Conservation (phyloP, 2,113 vertebrate genomes). For the Monopterus albus region DNA sequence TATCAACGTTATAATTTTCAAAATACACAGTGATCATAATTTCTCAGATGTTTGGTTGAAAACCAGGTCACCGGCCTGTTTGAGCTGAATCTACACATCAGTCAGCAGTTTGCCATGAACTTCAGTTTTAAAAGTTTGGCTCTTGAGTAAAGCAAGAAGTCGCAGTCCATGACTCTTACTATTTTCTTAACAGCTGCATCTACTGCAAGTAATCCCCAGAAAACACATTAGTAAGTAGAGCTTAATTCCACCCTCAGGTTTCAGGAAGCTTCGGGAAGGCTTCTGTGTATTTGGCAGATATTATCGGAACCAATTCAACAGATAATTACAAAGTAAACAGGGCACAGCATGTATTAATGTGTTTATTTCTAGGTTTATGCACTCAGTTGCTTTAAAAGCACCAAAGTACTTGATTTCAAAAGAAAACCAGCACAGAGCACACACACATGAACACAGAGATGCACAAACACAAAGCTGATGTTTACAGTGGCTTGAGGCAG, state of each 20-base stretch:
- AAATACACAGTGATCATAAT: not conserved
- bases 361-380: slow-evolving; percentile 26
- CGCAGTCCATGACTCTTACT: not conserved
- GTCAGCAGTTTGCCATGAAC: not conserved
- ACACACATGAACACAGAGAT: slow-evolving; percentile 5
- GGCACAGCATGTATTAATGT: not conserved
- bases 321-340: slow-evolving; percentile 58
- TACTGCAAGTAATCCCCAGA: slow-evolving; percentile 28
- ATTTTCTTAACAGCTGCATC: slow-evolving; percentile 28
- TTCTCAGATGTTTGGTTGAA: not conserved
- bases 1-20: too few relatives aligned
- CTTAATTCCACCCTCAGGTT: slow-evolving; percentile 17
- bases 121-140: slow-evolving; percentile 3
- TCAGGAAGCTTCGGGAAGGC: slow-evolving; percentile 22
- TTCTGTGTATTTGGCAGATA: slow-evolving; percentile 39
- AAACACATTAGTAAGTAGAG: slow-evolving; percentile 40
- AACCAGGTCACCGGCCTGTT: too few relatives aligned
- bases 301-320: slow-evolving; percentile 33
- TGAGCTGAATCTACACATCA: not conserved
- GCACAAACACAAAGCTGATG: slow-evolving; percentile 16
- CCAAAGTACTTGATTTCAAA: slow-evolving; percentile 7
- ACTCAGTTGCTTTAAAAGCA: slow-evolving; percentile 12
- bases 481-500: slow-evolving; percentile 35
- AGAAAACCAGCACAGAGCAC: not conserved
- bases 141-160: not conserved